Evolutionary conservation across 2,888 invertebrate genomes (phyloP), one percentile per base, ranked within the genome.

Genomic region (Luperina nickerlii): DNA sequence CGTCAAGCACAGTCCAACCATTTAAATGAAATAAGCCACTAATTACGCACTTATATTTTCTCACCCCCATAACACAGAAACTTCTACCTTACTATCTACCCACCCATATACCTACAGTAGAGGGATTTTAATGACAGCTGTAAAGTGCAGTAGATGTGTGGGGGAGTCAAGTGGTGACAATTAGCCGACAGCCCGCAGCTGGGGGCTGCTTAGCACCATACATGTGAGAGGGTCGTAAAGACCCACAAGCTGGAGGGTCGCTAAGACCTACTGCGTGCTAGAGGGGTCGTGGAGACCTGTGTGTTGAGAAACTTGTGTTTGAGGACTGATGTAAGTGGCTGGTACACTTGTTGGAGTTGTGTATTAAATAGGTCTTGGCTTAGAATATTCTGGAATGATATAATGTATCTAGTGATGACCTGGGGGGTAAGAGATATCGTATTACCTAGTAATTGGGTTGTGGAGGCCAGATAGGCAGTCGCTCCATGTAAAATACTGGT

Each of bases 151-250:
- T 69, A 71, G 54, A 74, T 76, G 81, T 63, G 80, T 42, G 42
- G 81, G 84, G 83, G 69, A 69, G 71, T n/a, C 60, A 65, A 87
- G 82, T 74, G 87, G 57, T 54, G 79, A 79, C 89, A 87, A 87
- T 88, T 87, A 87, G 84, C 88, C 72, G 76, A 69, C 73, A 75
- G 81, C 81, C 74, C 57, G 66, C 42, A 78, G 83, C 63, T 65
- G 32, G 66, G 60, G 60, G 77, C 60, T 71, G 73, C 65, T 83
- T 65, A 76, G 76, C 51, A 32, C 38, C 65, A 60, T 24, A 42
- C 69, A 42, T 1, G 20, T 48, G 75, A 57, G 81, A 62, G 73
- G 82, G 84, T 71, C 71, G 48, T 42, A 27, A 2, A 66, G 62
- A 54, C 62, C 51, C 67, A 54, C 32, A 62, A 8, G 67, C 62